A percentile compares a stretch with the other conserved stretches of the same genome.
phyloP scores from a whole-genome alignment of 2,797 vertebrate genomes.

The Morus bassanus region DNA sequence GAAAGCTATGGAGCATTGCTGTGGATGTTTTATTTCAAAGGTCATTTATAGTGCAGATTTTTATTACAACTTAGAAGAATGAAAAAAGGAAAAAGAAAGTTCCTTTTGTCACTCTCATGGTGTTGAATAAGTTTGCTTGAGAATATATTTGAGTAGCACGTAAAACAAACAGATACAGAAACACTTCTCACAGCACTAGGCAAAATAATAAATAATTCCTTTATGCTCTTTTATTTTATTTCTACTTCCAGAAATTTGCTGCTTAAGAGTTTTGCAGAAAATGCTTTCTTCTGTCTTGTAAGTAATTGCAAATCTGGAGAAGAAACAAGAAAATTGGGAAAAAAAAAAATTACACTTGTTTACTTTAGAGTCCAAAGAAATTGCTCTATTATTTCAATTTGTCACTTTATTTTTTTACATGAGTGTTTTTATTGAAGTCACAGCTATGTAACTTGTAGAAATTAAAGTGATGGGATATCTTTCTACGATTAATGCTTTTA shows the following conservation, averaged over 20 bases:
- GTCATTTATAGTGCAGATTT: not conserved
- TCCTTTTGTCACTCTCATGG: not conserved
- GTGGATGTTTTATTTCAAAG: conserved; percentile 22
- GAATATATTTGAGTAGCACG: rapidly evolving
- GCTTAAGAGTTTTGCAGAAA: not conserved
- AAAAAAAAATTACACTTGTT: not conserved
- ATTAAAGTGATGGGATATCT: not conserved
- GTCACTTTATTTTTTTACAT: not conserved
- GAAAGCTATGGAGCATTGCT: not conserved
- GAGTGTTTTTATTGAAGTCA: not conserved
- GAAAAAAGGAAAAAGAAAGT: not conserved
- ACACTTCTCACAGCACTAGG: not conserved
- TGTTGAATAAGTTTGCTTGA: not conserved
- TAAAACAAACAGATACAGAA: not conserved
- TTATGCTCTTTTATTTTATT: not conserved
- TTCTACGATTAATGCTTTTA: not conserved
- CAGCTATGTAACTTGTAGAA: not conserved
- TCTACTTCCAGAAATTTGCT: not conserved
- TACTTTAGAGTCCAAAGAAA: not conserved
- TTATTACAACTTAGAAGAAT: not conserved
- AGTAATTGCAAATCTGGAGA: not conserved
- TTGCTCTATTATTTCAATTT: not conserved
- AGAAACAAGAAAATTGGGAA: not conserved
- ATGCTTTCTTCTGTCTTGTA: not conserved
- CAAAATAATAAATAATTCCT: not conserved